phyloP scores from a whole-genome alignment of 2,888 invertebrate genomes.

The Daptonema setosum region DNA sequence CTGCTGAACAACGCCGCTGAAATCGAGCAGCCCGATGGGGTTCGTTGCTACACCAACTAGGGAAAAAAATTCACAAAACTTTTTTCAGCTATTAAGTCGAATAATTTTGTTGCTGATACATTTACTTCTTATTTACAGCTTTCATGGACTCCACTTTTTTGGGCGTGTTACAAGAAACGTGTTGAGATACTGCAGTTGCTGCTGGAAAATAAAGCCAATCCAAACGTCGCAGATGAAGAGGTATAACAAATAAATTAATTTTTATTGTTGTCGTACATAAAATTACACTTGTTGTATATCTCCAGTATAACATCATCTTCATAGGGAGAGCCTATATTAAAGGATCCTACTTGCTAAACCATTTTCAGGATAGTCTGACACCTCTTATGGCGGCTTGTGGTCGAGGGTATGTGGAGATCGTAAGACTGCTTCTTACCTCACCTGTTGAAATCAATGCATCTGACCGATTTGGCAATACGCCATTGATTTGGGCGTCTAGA shows the following conservation, averaged over 20 bases:
- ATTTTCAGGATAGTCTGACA: conserved; percentile 61
- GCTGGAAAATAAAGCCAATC: conserved; percentile 64
- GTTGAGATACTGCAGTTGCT: conserved; percentile 48
- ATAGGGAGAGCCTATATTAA: too few relatives aligned
- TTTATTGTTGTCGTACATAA: background rate
- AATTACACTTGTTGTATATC: too few relatives aligned
- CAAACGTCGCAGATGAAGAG: conserved; percentile 78
- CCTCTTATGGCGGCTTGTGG: conserved; percentile 81
- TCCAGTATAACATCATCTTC: too few relatives aligned
- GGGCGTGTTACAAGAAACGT: conserved; percentile 78
- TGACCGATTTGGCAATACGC: conserved; percentile 23
- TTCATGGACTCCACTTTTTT: conserved; percentile 89
- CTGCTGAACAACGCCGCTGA: conserved; percentile 63
- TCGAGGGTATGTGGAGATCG: conserved; percentile 63
- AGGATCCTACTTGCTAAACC: background rate
- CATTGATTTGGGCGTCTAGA: conserved; percentile 82
- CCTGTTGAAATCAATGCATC: conserved; percentile 34
- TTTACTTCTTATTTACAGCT: conserved; percentile 33
- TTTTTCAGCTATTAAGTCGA: too few relatives aligned
- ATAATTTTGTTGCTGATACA: too few relatives aligned
- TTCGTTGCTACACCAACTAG: too few relatives aligned
- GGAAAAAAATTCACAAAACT: too few relatives aligned
- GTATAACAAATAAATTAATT: too few relatives aligned
- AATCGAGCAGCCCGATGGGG: conserved; percentile 70
- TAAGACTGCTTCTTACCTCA: conserved; percentile 53